Conservation (phyloP, 2,888 invertebrate genomes). For the Cephus runcator region DNA sequence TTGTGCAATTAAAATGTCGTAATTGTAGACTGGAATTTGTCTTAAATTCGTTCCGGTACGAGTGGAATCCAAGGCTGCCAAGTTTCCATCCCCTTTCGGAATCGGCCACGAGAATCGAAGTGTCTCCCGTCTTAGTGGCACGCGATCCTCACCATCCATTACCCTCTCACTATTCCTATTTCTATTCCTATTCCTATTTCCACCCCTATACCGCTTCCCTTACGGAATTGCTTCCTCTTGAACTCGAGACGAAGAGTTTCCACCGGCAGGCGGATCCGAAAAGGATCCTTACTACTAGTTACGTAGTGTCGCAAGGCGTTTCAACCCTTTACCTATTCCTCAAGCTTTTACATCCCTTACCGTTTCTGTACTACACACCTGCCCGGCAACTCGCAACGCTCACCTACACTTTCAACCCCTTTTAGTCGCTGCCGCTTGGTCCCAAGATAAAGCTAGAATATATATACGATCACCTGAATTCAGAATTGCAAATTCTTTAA, state of each 20-base stretch:
- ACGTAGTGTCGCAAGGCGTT: background rate
- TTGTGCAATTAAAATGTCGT: constrained; percentile 57
- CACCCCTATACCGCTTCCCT: background rate
- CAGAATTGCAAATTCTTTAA: constrained; percentile 67
- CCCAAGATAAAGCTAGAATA: background rate
- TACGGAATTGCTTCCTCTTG: background rate
- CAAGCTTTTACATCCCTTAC: background rate
- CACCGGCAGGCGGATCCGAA: background rate
- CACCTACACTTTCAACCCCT: background rate
- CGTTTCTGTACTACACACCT: background rate
- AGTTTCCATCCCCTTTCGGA: background rate
- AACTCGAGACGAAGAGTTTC: background rate
- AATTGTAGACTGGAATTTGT: constrained; percentile 34
- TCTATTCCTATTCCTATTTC: background rate
- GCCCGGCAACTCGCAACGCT: background rate
- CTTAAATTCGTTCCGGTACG: constrained; percentile 9
- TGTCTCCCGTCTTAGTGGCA: background rate
- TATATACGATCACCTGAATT: constrained; percentile 55
- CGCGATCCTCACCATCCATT: background rate
- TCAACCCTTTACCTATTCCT: background rate
- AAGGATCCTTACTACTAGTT: background rate
- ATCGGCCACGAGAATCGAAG: background rate
- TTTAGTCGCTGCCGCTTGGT: background rate
- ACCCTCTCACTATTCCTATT: background rate
- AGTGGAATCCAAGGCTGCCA: background rate